phyloP scores from a whole-genome alignment of 2,888 invertebrate species.

The Hyles lineata region DNA sequence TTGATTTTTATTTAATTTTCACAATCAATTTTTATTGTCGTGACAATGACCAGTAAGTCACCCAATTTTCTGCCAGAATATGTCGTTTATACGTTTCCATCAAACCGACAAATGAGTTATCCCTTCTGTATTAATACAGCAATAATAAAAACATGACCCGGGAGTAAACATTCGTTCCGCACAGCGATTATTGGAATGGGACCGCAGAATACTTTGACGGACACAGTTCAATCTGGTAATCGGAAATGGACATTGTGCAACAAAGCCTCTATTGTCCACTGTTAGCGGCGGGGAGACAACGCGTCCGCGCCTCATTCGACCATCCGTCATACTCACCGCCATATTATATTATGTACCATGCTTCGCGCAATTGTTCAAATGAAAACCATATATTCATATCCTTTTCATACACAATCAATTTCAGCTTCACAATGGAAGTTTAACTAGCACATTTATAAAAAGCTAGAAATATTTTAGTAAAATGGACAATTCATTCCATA shows the following conservation, averaged over 20 bases:
- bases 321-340: slow-evolving; percentile 35
- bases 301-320: slow-evolving; percentile 42
- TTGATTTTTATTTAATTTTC: too few species aligned
- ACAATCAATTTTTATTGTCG: too few species aligned
- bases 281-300: slow-evolving; percentile 44
- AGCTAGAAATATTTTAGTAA: background rate
- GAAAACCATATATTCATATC: background rate
- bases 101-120: background rate
- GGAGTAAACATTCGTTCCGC: slow-evolving; percentile 30
- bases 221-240: slow-evolving; percentile 83
- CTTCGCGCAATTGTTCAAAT: slow-evolving; percentile 7
- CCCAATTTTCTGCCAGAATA: background rate
- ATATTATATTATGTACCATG: slow-evolving; percentile 5
- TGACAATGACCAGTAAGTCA: background rate
- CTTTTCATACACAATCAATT: slow-evolving; percentile 7
- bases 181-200: slow-evolving; percentile 64
- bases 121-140: background rate
- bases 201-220: slow-evolving; percentile 71
- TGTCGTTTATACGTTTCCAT: background rate
- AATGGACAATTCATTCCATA: background rate
- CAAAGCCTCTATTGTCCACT: slow-evolving; percentile 77
- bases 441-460: background rate
- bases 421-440: background rate
- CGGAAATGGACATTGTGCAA: slow-evolving; percentile 83
- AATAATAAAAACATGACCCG: slow-evolving; percentile 13